Percentiles rank a stretch among this genome's conserved stretches.
phyloP scores from a whole-genome alignment of 2,797 vertebrate species.

The Babyrousa celebensis region DNA sequence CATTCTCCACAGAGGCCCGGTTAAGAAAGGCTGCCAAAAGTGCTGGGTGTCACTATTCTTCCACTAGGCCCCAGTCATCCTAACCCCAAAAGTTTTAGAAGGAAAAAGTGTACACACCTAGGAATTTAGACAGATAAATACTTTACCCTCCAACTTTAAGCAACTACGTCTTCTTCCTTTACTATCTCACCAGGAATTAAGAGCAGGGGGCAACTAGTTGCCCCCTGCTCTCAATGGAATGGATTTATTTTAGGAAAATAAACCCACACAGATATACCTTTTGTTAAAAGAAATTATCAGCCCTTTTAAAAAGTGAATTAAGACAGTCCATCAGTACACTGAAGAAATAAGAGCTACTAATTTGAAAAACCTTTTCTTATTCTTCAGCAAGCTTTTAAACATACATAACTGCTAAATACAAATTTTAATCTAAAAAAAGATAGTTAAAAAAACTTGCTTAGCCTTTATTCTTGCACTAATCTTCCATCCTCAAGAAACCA shows the following conservation, averaged over 20 bases:
- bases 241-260: constrained; percentile 64
- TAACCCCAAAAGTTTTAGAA: background rate
- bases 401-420: background rate
- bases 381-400: constrained; percentile 48
- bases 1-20: background rate
- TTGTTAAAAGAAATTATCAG: constrained; percentile 12
- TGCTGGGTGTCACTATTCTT: background rate
- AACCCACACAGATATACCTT: background rate
- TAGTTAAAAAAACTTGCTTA: constrained; percentile 22
- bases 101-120: background rate
- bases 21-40: background rate
- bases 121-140: background rate
- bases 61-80: background rate
- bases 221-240: background rate
- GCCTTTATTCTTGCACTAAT: background rate
- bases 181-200: constrained; percentile 43
- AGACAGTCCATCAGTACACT: background rate
- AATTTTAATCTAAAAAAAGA: constrained; percentile 63
- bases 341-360: constrained; percentile 41
- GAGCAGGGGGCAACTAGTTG: too few species aligned
- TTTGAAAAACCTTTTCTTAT: constrained; percentile 8
- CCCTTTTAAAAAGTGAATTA: background rate
- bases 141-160: constrained; percentile 12
- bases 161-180: constrained; percentile 50
- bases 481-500: constrained; percentile 23